These are phyloP conservation scores for Mesaphorura yosii DNA, from an alignment of 1,140 invertebrate genomes.

Conservation along the genomic window DNA sequence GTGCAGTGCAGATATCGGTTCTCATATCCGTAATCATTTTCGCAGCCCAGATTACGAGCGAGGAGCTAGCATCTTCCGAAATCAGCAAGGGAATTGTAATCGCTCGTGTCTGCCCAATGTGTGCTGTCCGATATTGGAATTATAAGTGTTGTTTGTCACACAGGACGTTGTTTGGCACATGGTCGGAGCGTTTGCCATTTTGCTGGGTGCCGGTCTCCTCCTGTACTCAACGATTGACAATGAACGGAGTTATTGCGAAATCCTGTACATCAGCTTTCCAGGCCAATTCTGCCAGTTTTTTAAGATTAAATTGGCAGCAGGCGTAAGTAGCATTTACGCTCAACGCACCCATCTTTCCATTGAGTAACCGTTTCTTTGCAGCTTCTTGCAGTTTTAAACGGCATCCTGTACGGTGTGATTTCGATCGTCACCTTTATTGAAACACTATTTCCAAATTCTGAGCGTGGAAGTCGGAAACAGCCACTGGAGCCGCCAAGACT, in stretches of 20 bases:
- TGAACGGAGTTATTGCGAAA: neutral
- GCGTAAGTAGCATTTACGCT: neutral
- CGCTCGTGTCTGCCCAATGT: neutral
- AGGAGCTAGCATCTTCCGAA: neutral
- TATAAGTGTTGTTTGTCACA: neutral
- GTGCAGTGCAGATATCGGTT: neutral
- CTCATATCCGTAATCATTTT: neutral
- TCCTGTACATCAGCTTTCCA: neutral
- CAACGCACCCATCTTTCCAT: neutral
- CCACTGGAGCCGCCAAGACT: no score
- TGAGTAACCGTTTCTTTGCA: neutral
- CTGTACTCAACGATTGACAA: slow-evolving; percentile 2
- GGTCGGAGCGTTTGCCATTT: no score
- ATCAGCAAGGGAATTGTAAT: neutral
- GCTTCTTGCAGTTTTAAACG: neutral
- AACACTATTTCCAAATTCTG: no score
- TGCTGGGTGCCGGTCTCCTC: neutral
- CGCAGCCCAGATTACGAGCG: neutral
- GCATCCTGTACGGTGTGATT: neutral
- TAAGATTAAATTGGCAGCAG: neutral
- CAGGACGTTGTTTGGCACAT: slow-evolving; percentile 5
- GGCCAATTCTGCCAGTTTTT: slow-evolving; percentile 2
- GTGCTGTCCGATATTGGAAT: neutral
- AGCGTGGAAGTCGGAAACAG: no score
- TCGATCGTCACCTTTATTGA: no score